These are phyloP conservation scores for Emydoidea blandingii DNA, from an alignment of 2,797 vertebrate species.

Conservation along the genomic window DNA sequence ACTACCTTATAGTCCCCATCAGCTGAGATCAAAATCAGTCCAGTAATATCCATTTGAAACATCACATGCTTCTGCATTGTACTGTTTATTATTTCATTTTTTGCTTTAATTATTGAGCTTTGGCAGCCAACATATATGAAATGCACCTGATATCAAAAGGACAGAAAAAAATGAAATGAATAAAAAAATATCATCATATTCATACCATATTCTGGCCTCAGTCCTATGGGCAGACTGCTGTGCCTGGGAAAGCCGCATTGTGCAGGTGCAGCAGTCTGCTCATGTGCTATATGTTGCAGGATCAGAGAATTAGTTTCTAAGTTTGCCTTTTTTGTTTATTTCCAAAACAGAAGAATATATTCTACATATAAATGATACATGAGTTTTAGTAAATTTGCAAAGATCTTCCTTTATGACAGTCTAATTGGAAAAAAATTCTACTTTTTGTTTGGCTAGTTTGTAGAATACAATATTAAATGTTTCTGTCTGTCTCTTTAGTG, in stretches of 20 bases:
- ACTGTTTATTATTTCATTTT: background rate
- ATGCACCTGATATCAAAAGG: background rate
- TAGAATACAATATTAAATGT: background rate
- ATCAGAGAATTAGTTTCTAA: background rate
- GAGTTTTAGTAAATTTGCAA: background rate
- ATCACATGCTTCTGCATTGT: background rate
- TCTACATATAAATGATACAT: background rate
- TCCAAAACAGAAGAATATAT: background rate
- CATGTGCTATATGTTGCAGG: background rate
- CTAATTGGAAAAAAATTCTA: background rate
- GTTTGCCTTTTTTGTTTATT: background rate
- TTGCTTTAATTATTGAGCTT: background rate
- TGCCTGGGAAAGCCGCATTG: background rate
- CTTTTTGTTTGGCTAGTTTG: background rate
- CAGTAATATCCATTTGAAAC: background rate
- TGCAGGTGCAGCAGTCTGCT: no score
- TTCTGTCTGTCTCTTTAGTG: background rate
- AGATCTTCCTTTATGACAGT: background rate
- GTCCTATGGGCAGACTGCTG: background rate
- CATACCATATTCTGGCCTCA: background rate
- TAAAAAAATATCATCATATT: background rate
- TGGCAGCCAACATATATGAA: background rate
- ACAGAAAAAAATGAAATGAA: background rate
- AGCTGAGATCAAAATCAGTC: background rate
- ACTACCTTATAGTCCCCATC: background rate